These are phyloP conservation scores for Channallabes apus DNA, from an alignment of 2,797 vertebrate species.

Conservation along the genomic window DNA sequence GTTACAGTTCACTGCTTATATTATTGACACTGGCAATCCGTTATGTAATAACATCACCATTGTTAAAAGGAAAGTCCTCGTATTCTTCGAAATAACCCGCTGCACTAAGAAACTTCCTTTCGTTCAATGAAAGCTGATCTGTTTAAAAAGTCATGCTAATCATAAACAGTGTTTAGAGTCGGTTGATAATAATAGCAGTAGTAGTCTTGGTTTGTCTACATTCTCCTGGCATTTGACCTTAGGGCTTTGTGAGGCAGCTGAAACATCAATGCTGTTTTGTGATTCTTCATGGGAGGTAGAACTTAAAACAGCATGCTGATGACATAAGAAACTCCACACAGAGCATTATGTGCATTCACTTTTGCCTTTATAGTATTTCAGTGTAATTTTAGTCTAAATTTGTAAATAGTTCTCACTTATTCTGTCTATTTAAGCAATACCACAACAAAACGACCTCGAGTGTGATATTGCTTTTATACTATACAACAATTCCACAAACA, in stretches of 20 bases:
- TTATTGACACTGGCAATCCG: slow-evolving; percentile 20
- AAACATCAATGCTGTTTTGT: slow-evolving; percentile 49
- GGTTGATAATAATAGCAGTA: neutral
- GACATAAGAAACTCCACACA: slow-evolving; percentile 15
- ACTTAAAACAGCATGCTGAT: slow-evolving; percentile 9
- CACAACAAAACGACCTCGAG: too few species aligned
- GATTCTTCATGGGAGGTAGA: slow-evolving; percentile 43
- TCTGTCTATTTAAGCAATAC: too few species aligned
- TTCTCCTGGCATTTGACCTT: slow-evolving; percentile 41
- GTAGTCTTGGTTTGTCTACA: slow-evolving; percentile 47
- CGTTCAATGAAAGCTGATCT: neutral
- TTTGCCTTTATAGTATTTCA: slow-evolving; percentile 22
- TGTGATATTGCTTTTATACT: too few species aligned
- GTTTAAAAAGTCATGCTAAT: neutral
- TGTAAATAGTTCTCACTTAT: neutral
- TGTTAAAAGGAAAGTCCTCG: slow-evolving; percentile 13
- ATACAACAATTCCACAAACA: too few species aligned
- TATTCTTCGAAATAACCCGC: slow-evolving; percentile 8
- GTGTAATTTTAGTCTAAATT: neutral
- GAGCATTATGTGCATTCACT: slow-evolving; percentile 22
- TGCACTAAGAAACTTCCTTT: slow-evolving; percentile 2
- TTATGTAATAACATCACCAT: slow-evolving; percentile 29
- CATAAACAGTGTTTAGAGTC: neutral
- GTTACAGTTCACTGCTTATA: slow-evolving; percentile 1
- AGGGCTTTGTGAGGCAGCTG: slow-evolving; percentile 42